Evolutionary conservation across 2,888 invertebrate genomes (phyloP).

Genomic region (Drosophila yooni): DNA sequence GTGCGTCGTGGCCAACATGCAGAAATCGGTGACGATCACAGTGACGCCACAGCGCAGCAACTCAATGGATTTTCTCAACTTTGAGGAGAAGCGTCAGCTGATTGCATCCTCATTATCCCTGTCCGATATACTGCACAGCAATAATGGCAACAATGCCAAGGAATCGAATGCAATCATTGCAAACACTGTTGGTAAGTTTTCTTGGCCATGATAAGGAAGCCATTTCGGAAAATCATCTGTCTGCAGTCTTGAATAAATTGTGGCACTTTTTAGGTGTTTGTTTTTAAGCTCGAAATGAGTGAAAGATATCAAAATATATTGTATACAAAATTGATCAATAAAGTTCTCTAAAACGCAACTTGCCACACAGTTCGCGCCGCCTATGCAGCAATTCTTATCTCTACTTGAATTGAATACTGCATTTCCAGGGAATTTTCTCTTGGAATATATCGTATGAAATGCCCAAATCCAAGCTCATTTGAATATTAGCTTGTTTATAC

Average conservation of each 20-base stretch:
- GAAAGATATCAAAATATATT: too few relatives aligned
- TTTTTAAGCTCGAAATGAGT: too few relatives aligned
- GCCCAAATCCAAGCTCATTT: neutral
- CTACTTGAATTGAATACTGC: neutral
- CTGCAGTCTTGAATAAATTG: too few relatives aligned
- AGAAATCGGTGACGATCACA: slow-evolving; percentile 88
- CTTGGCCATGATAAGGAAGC: neutral
- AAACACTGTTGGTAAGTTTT: slow-evolving; percentile 82
- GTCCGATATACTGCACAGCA: slow-evolving; percentile 92
- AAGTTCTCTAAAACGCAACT: neutral
- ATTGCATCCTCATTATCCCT: slow-evolving; percentile 95
- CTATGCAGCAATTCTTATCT: neutral
- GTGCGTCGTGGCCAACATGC: slow-evolving; percentile 85
- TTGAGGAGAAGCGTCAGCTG: slow-evolving; percentile 95
- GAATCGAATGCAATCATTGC: slow-evolving; percentile 85
- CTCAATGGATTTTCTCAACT: slow-evolving; percentile 95
- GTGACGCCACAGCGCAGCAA: slow-evolving; percentile 91
- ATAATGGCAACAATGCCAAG: slow-evolving; percentile 82
- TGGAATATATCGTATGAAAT: neutral
- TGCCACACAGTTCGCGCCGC: neutral
- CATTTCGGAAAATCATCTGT: too few relatives aligned
- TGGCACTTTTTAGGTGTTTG: too few relatives aligned
- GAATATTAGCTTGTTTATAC: neutral
- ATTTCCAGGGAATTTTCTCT: neutral
- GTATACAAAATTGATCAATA: too few relatives aligned